These are phyloP conservation scores for Polymixis flavicincta DNA, from an alignment of 2,888 invertebrate species.

Conservation along the genomic window DNA sequence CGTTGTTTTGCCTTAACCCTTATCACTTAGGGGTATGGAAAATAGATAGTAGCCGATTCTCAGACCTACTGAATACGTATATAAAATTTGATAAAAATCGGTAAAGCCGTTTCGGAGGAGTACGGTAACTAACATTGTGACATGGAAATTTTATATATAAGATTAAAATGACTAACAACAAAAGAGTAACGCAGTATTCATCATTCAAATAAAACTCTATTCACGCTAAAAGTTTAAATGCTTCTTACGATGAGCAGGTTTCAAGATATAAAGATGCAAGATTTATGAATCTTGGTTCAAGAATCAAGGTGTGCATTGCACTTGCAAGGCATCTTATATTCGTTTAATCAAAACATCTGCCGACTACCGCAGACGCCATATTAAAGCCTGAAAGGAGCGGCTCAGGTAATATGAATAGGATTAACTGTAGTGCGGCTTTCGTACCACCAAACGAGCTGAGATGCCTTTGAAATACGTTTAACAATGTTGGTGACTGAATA, in stretches of 20 bases:
- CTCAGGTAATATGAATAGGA: constrained; percentile 59
- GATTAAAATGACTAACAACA: background rate
- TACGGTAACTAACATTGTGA: no score
- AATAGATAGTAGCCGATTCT: no score
- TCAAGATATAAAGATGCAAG: constrained; percentile 34
- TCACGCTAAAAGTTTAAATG: background rate
- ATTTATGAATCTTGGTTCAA: constrained; percentile 36
- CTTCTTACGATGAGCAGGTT: background rate
- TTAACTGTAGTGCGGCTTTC: constrained; percentile 60
- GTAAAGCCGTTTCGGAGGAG: no score
- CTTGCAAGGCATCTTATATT: constrained; percentile 58
- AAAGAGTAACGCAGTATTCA: background rate
- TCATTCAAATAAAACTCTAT: background rate
- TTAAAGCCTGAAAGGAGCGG: constrained; percentile 57
- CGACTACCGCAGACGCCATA: constrained; percentile 50
- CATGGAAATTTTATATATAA: no score
- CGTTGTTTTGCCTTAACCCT: no score
- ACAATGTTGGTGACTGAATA: constrained; percentile 40
- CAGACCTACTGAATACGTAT: no score
- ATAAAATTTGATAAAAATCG: no score
- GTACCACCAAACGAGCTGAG: constrained; percentile 46
- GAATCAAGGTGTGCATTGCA: constrained; percentile 42
- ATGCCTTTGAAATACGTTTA: constrained; percentile 46
- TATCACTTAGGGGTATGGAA: no score
- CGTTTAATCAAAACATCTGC: constrained; percentile 62